These are phyloP conservation scores for Myripristis murdjan DNA, from an alignment of 2,797 vertebrate genomes.

Conservation along the genomic window DNA sequence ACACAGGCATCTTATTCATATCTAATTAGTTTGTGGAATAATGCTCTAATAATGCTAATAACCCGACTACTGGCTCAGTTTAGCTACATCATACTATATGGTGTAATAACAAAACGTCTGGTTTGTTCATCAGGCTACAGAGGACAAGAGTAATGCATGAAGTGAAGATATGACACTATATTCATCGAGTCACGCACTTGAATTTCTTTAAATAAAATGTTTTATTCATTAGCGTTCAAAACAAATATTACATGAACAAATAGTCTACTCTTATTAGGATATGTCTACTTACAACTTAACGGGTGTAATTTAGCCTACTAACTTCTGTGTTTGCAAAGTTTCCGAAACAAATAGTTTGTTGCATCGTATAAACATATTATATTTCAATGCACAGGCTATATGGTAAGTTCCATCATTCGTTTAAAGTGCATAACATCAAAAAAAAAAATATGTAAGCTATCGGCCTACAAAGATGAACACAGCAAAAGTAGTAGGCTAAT, in stretches of 20 bases:
- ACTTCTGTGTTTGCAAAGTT: conserved; percentile 47
- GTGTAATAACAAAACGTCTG: neutral
- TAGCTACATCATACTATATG: neutral
- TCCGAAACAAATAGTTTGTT: conserved; percentile 33
- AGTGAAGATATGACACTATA: neutral
- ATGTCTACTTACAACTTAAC: conserved; percentile 61
- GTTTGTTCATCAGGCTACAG: too few species aligned
- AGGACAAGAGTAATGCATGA: neutral
- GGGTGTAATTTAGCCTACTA: conserved; percentile 49
- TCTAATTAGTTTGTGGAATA: neutral
- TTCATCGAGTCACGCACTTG: neutral
- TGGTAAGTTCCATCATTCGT: conserved; percentile 73
- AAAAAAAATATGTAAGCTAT: conserved; percentile 56
- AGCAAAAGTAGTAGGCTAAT: conserved; percentile 71
- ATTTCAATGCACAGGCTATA: conserved; percentile 75
- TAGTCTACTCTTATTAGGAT: conserved; percentile 68
- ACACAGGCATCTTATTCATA: neutral
- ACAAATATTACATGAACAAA: conserved; percentile 75
- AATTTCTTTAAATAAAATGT: conserved; percentile 72
- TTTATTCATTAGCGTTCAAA: conserved; percentile 76
- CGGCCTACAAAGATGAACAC: conserved; percentile 77
- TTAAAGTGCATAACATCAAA: conserved; percentile 96
- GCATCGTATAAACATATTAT: conserved; percentile 56
- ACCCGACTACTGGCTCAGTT: too few species aligned
- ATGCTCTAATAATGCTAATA: too few species aligned